phyloP scores from a whole-genome alignment of 2,797 vertebrate species.

The Ibycter americanus region DNA sequence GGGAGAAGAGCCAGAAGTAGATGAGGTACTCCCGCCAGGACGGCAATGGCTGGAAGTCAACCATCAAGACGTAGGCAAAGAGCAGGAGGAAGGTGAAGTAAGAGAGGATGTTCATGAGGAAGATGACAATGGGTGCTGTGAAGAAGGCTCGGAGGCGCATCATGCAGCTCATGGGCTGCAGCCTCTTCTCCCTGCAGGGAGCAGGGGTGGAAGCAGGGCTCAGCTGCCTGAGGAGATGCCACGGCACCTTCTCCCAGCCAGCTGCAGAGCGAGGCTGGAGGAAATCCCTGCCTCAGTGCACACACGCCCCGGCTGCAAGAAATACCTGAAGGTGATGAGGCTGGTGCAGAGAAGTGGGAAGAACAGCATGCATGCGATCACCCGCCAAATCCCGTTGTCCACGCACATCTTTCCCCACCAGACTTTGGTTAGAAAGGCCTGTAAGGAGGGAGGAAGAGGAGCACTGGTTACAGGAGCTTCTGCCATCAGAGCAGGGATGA shows the following conservation, averaged over 20 bases:
- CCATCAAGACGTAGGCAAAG: constrained; percentile 90
- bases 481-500: accelerated
- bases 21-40: constrained; percentile 85
- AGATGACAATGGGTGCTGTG: constrained; percentile 81
- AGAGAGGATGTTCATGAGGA: constrained; percentile 90
- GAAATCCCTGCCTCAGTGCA: background rate
- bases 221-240: background rate
- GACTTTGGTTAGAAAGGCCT: constrained; percentile 94
- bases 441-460: background rate
- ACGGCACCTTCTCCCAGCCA: background rate
- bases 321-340: constrained; percentile 82
- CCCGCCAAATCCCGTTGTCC: constrained; percentile 85
- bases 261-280: background rate
- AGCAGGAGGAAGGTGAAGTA: constrained; percentile 94
- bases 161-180: constrained; percentile 64
- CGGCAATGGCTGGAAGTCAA: constrained; percentile 87
- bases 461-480: background rate
- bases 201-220: background rate
- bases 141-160: constrained; percentile 76
- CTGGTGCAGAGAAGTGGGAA: constrained; percentile 87
- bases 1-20: constrained; percentile 90
- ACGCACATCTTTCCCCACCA: constrained; percentile 93
- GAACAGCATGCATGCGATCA: constrained; percentile 85
- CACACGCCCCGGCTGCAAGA: accelerated
- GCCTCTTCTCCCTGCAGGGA: constrained; percentile 49